Evolutionary conservation across 2,113 vertebrate genomes (phyloP).

Genomic region (Muntiacus muntjak): DNA sequence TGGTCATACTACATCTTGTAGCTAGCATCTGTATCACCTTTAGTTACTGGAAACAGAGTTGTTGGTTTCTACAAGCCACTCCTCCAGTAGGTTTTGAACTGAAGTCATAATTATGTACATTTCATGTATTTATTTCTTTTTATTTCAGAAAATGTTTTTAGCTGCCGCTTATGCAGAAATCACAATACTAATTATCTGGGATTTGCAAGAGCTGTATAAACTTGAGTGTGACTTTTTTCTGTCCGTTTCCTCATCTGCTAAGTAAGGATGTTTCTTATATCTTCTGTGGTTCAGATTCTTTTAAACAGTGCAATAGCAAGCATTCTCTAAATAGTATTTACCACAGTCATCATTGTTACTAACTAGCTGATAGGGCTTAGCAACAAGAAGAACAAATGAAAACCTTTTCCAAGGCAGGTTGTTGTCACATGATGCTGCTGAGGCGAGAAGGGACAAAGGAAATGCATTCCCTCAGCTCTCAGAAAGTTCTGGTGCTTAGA

Average conservation of each 20-base stretch:
- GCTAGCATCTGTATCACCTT: background rate
- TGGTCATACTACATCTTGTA: background rate
- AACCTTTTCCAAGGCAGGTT: background rate
- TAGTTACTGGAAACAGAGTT: background rate
- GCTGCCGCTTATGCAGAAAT: background rate
- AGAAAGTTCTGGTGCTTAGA: background rate
- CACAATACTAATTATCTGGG: background rate
- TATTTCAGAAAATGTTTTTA: background rate
- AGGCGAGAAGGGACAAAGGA: background rate
- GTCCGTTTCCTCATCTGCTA: background rate
- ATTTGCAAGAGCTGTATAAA: background rate
- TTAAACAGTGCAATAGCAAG: background rate
- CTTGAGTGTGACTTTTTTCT: background rate
- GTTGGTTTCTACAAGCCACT: background rate
- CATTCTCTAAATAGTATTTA: background rate
- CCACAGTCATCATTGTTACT: background rate
- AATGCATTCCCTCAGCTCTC: background rate
- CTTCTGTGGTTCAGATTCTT: background rate
- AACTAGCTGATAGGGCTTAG: background rate
- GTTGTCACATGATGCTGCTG: accelerated
- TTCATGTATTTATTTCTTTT: background rate
- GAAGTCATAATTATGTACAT: background rate
- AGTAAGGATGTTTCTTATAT: background rate
- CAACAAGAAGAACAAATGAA: background rate
- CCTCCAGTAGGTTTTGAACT: background rate